A percentile compares a stretch with the other conserved stretches of the same genome.
phyloP scores from a whole-genome alignment of 2,888 invertebrate species.

The Perizoma flavofasciatum region DNA sequence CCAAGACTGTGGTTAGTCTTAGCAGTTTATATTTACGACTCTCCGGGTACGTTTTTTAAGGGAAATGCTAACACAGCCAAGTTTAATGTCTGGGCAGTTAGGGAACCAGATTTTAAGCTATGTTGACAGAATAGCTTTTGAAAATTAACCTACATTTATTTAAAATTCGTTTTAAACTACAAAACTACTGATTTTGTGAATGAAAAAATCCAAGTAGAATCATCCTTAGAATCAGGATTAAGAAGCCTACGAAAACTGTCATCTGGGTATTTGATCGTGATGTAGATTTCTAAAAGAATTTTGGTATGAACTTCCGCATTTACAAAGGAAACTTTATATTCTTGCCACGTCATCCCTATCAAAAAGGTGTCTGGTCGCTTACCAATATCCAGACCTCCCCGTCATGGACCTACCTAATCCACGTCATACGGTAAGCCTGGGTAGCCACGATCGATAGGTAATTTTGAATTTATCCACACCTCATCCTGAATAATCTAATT shows the following conservation, averaged over 20 bases:
- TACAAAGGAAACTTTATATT: conserved; percentile 19
- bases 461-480: not conserved
- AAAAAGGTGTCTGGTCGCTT: conserved; percentile 13
- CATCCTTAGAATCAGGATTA: no score
- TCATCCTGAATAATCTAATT: no score
- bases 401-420: not conserved
- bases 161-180: no score
- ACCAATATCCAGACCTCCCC: conserved; percentile 10
- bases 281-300: not conserved
- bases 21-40: conserved; percentile 50
- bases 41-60: conserved; percentile 45
- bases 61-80: conserved; percentile 35
- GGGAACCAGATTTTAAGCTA: conserved; percentile 25
- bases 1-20: conserved; percentile 48
- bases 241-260: no score
- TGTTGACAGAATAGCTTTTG: conserved; percentile 18
- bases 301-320: not conserved
- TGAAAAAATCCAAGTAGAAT: no score
- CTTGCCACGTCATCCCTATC: conserved; percentile 14
- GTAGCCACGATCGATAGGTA: not conserved
- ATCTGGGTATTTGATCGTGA: not conserved
- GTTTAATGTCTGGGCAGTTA: conserved; percentile 24
- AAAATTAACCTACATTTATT: conserved; percentile 13
- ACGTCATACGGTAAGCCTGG: not conserved
- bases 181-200: no score